Evolutionary conservation across 2,797 vertebrate genomes (phyloP), one percentile per base, ranked within the genome.

Genomic region (Megaceryle alcyon): DNA sequence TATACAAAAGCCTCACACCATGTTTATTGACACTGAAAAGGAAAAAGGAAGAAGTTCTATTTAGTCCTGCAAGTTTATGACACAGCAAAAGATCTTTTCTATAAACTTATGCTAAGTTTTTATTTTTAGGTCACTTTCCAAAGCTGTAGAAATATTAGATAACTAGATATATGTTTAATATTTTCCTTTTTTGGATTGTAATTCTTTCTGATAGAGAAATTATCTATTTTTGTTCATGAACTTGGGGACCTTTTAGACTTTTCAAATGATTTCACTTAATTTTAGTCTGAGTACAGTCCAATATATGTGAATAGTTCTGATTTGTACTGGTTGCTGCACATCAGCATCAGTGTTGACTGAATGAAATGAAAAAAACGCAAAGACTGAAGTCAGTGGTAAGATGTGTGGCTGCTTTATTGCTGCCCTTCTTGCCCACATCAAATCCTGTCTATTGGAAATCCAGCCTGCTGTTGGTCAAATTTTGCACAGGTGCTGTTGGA

Each of bases 361-460:
- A 75, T 85, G 51, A 78, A 88, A 80, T n/a, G 29, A 73, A 57
- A 78, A 91, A 85, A 64, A 10, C 1, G 1, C 60, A 44, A 88
- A 94, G 78, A 54, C n/a, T 77, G 44, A 81, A 33, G 22, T 64
- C 70, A 90, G 57, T 75, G 49, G 43, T 84, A 61, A 76, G 77
- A 63, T 76, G 25, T 75, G 44, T 91, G 57, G 20, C n/a, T 82
- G 65, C 60, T 96, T 72, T 95, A 66, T 72, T 81, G 22, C 23
- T 85, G 6, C 33, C 14, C 7, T 31, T 78, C 31, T 85, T 89
- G 28, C 33, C 17, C 44, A 57, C 71, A 61, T 73, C 54, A 93
- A 65, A 83, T 90, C 59, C 77, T 95, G 76, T 76, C 41, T 94
- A 10, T 84, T 84, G 37, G 37, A 93, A 95, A 91, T 84, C 26